Conservation (phyloP, 2,113 vertebrate genomes). For the Sialia sialis region DNA sequence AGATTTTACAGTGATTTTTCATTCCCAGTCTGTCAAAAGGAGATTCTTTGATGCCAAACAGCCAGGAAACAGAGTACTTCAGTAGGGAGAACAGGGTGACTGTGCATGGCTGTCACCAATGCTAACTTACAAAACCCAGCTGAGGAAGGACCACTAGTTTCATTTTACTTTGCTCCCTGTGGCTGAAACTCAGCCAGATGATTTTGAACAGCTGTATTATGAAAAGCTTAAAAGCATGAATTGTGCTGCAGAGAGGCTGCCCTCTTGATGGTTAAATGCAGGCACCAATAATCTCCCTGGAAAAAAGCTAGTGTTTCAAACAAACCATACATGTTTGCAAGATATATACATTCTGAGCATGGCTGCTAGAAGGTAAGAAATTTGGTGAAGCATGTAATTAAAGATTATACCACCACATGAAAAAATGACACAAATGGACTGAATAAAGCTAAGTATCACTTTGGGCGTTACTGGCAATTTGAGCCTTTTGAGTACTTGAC, state of each 20-base stretch:
- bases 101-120: rapidly evolving
- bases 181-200: background rate
- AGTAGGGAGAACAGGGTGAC: background rate
- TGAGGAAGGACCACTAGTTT: background rate
- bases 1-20: background rate
- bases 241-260: background rate
- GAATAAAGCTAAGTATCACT: background rate
- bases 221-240: background rate
- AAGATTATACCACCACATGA: background rate
- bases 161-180: background rate
- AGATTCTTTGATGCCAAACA: background rate
- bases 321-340: background rate
- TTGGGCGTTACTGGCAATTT: background rate
- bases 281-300: background rate
- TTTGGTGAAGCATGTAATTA: background rate
- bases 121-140: background rate
- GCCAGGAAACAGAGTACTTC: background rate
- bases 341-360: background rate
- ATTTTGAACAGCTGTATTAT: background rate
- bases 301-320: background rate
- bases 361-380: background rate
- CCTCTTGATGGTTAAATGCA: background rate
- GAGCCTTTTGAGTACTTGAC: background rate
- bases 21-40: background rate
- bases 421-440: background rate